Conservation (phyloP, 2,113 vertebrate genomes). For the Heterocephalus glaber region DNA sequence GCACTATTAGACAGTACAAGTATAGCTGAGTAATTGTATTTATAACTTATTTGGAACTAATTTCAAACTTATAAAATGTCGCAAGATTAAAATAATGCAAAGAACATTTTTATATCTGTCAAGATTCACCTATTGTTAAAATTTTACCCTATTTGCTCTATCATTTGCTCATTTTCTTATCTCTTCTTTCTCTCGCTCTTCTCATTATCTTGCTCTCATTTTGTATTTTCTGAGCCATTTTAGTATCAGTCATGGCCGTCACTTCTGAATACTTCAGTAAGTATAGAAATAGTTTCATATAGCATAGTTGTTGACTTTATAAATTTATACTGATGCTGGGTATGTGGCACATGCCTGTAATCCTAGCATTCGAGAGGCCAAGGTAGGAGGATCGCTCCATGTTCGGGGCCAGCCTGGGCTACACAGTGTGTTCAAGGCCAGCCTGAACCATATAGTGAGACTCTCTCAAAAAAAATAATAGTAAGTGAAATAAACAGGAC, state of each 20-base stretch:
- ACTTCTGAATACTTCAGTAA: neutral
- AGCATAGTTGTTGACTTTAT: neutral
- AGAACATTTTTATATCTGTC: neutral
- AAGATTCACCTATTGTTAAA: neutral
- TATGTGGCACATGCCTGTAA: neutral
- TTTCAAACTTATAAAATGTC: constrained; percentile 23
- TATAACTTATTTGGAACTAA: constrained; percentile 30
- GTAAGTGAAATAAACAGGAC: too few species aligned
- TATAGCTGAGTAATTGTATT: neutral
- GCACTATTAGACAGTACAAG: neutral
- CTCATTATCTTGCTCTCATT: neutral
- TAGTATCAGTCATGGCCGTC: neutral
- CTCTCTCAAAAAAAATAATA: neutral
- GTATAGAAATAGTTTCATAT: constrained; percentile 6
- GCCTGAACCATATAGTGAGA: neutral
- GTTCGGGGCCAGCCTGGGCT: neutral
- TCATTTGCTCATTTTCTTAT: neutral
- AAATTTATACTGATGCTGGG: neutral
- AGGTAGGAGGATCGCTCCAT: neutral
- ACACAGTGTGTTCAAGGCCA: neutral
- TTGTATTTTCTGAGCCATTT: neutral
- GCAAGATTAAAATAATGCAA: neutral
- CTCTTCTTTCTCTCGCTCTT: neutral
- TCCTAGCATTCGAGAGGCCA: neutral
- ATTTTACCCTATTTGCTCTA: constrained; percentile 22